phyloP scores from a whole-genome alignment of 1,140 invertebrate species.

The Pseudoatta argentina region DNA sequence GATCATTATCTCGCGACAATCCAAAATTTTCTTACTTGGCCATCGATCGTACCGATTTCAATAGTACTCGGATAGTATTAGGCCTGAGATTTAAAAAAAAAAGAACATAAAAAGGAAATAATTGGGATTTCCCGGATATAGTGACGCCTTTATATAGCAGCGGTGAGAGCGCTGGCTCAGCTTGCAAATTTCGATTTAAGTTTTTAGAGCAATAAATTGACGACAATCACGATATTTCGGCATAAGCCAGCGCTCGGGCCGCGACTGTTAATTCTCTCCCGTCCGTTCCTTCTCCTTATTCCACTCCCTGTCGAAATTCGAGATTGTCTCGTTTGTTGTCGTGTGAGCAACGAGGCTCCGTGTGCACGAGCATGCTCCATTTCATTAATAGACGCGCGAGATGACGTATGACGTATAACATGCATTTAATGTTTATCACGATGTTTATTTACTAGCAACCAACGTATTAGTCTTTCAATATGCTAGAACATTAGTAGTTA shows the following conservation, averaged over 20 bases:
- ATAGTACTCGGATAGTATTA: conserved; percentile 2
- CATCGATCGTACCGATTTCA: conserved; percentile 24
- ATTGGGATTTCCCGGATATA: conserved; percentile 76
- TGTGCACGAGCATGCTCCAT: conserved; percentile 1
- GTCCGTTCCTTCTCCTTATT: conserved; percentile 38
- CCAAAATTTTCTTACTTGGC: neutral
- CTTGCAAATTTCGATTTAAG: conserved; percentile 80
- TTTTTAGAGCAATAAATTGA: conserved; percentile 84
- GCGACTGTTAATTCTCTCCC: conserved; percentile 62
- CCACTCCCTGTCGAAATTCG: conserved; percentile 40
- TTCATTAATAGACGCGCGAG: neutral
- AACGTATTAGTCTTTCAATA: too few relatives aligned
- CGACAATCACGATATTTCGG: conserved; percentile 83
- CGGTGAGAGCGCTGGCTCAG: conserved; percentile 75
- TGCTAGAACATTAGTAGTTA: too few relatives aligned
- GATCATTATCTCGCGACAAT: neutral
- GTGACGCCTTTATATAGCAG: conserved; percentile 83
- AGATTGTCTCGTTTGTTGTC: conserved; percentile 32
- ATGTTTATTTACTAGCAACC: too few relatives aligned
- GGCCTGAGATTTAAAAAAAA: neutral
- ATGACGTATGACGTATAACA: neutral
- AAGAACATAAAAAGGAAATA: conserved; percentile 46
- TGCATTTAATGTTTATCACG: too few relatives aligned
- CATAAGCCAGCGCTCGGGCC: conserved; percentile 69
- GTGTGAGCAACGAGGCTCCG: neutral